Base-by-base conservation (phyloP, 2,797 vertebrate genomes). In the Poecilia velifera region DNA sequence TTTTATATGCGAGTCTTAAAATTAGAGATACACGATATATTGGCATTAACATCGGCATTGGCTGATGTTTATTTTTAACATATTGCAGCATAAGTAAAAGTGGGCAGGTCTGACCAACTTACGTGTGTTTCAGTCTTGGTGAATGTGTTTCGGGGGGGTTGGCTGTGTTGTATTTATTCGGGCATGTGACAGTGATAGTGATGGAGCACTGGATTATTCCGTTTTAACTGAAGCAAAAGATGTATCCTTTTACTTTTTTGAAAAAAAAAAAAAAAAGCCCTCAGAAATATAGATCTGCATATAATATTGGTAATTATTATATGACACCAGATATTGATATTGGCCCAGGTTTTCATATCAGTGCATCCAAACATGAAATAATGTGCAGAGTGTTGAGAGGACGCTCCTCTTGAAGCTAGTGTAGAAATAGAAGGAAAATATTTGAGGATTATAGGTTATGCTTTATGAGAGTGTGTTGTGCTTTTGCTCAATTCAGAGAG, bases 371-470 rank as follows among this genome's bases (percentile, higher is more conserved):
- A 43, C 66, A 70, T 74, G 64, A 82, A 75, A 68, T 31, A 72
- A 74, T 73, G 47, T 57, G 22, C 31, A 34, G 46, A 31, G 16
- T 31, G 10, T 51, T 62, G 66, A 74, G 49, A 14, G 34, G 25
- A 74, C 18, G 6, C 34, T 46, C 5, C 71, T 64, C 55, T 66
- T 25, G 4, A 78, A 77, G 43, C 59, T 47, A 66, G 68, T 71
- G 74, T 73, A 34, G 70, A 45, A 78, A 73, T 76, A 74, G 72
- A 76, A 75, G 59, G 20, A 7, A 82, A 73, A 78, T 74, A 57
- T 16, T 12, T 47, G 46, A 5, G 6, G 31, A 82, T 77, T 79
- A 78, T 76, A 68, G 14, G 13, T 10, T 72, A 36, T 51, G 49
- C 82, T 76, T 73, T 47, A 74, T 25, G 59, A 31, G 64, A 66